These are phyloP conservation scores for Sarcophilus harrisii DNA, from an alignment of 2,797 vertebrate species.

Conservation along the genomic window DNA sequence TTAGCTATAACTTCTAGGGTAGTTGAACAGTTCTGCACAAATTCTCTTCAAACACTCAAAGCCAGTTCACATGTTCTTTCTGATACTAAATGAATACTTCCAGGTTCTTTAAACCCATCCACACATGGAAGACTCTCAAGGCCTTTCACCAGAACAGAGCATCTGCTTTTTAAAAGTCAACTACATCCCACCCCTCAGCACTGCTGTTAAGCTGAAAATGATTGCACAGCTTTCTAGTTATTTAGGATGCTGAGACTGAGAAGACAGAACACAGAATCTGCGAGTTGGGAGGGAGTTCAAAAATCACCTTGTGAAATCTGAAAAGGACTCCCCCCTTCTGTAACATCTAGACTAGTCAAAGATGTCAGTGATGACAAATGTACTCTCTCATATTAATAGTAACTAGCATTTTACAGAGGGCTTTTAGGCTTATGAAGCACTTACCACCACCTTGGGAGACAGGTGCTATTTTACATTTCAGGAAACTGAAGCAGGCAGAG, in stretches of 20 bases:
- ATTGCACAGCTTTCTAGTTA: not conserved
- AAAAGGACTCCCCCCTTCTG: not conserved
- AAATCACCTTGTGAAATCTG: not conserved
- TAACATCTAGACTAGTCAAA: not conserved
- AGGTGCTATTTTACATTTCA: not conserved
- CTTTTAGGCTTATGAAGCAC: not conserved
- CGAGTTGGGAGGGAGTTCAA: not conserved
- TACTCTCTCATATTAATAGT: not conserved
- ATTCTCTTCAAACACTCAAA: not conserved
- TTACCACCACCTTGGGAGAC: not conserved
- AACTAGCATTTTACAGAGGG: not conserved
- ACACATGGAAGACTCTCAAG: not conserved
- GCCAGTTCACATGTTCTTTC: not conserved
- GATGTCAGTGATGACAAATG: not conserved
- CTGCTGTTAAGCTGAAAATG: accelerated
- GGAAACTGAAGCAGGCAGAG: not conserved
- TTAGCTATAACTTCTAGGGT: not conserved
- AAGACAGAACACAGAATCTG: not conserved
- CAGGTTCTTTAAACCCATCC: too few relatives aligned
- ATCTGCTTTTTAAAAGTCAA: not conserved
- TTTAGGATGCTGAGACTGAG: not conserved
- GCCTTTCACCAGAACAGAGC: not conserved
- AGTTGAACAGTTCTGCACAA: not conserved
- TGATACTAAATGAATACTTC: not conserved
- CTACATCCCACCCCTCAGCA: not conserved